Base-by-base conservation (phyloP, 1,140 invertebrate genomes). In the Orchesella cincta region DNA sequence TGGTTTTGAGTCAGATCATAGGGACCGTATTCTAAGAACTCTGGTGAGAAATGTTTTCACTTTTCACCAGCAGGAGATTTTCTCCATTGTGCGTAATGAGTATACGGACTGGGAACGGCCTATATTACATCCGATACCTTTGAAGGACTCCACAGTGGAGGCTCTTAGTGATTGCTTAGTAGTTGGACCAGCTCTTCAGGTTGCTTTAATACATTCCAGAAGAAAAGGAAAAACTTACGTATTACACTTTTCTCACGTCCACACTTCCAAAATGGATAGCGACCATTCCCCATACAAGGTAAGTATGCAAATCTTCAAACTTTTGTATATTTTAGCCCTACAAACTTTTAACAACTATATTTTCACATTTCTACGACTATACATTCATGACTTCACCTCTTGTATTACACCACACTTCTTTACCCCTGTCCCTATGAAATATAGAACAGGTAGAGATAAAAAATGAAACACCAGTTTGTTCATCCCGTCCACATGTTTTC, bases 61-160 rank as follows among this genome's bases (percentile, higher is more conserved):
- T 31, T 95, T 92, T 84, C 94, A 97, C 84, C 88, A 94, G 80
- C 94, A 95, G 86, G 94, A 97, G 86, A 96, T 97, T 76, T 94
- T 94, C 83, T 91, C 94, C 31, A 94, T 95, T 12, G 90, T 97
- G 16, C 12, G 54, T 18, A 57, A 57, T 86, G 94, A 97, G 85
- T 98, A 98, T 86, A 67, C 62, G 8, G 62, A 67, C 62, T 67
- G 62, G 62, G 62, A 67, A 23, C 62, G 62, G 82, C 91, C 93
- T 2, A 93, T 92, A 33, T 89, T 92, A 73, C 93, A 95, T 84
- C 93, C 93, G 0, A 92, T 94, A 83, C 93, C 92, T 84, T 89
- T 93, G 64, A 86, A 95, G 14, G 93, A 97, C 84, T 92, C 92
- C 20, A 93, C 95, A 0, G 90, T 97, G 85, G 93, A 95, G 82